phyloP scores from a whole-genome alignment of 2,797 vertebrate species.

The Tinamus major region DNA sequence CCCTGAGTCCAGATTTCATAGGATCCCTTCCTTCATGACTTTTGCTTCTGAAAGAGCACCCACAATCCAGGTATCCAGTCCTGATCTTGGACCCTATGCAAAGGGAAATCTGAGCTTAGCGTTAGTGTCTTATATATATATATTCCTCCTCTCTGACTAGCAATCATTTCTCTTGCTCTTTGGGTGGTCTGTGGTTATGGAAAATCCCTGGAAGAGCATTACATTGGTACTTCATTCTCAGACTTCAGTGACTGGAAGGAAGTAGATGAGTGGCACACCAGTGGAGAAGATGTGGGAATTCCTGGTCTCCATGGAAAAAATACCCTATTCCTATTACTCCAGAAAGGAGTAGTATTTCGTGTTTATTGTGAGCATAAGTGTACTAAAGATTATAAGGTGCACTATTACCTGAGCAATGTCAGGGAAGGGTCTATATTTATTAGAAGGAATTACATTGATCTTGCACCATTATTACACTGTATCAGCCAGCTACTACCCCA shows the following conservation, averaged over 20 bases:
- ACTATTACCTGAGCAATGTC: background rate
- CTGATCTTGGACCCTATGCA: background rate
- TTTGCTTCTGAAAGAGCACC: background rate
- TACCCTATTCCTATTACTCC: background rate
- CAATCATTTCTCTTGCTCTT: background rate
- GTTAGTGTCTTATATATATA: too few relatives aligned
- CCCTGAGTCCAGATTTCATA: background rate
- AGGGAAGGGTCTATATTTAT: background rate
- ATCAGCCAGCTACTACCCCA: background rate
- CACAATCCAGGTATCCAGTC: background rate
- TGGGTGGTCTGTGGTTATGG: background rate
- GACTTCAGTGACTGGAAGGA: background rate
- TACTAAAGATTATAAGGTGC: background rate
- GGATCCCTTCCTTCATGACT: background rate
- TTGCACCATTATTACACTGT: background rate
- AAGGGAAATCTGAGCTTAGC: background rate
- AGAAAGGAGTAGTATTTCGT: background rate
- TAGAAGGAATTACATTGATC: background rate
- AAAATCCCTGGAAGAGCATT: background rate
- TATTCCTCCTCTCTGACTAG: background rate
- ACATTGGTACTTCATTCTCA: background rate
- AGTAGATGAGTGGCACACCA: background rate
- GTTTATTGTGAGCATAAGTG: background rate
- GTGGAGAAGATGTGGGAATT: accelerated
- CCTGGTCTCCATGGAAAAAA: background rate